These are phyloP conservation scores for Florisuga fusca DNA, from an alignment of 2,797 vertebrate species.

Conservation along the genomic window DNA sequence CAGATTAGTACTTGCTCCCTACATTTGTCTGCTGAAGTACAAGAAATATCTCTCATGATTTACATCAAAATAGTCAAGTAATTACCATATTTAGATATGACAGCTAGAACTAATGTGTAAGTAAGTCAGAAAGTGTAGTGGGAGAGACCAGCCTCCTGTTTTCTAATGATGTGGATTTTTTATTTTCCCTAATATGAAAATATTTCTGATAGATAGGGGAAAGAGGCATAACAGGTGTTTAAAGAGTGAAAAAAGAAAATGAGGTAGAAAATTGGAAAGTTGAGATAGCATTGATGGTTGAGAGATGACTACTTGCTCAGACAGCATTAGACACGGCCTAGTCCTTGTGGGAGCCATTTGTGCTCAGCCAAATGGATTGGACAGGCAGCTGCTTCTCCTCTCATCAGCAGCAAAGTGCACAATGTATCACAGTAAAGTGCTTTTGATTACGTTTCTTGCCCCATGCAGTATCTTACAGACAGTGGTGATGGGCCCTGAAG, in stretches of 20 bases:
- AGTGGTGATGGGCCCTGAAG: background rate
- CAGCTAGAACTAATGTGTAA: background rate
- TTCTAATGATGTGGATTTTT: background rate
- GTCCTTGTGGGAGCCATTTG: background rate
- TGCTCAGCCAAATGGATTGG: background rate
- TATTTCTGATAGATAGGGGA: background rate
- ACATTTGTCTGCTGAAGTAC: background rate
- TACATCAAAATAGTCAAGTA: conserved; percentile 28
- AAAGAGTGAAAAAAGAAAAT: background rate
- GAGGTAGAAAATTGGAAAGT: background rate
- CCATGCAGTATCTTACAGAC: background rate
- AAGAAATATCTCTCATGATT: conserved; percentile 14
- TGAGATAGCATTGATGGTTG: background rate
- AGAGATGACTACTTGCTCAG: background rate
- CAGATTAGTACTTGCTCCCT: background rate
- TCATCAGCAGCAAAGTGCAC: background rate
- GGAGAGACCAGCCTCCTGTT: background rate
- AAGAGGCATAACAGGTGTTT: background rate
- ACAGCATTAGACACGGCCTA: too few relatives aligned
- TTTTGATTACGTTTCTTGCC: background rate
- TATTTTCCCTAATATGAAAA: background rate
- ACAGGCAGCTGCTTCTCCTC: background rate
- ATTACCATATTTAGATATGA: background rate
- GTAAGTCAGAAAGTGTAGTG: background rate
- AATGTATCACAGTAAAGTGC: background rate